These are phyloP conservation scores for Osmoderma eremita DNA, from an alignment of 2,888 invertebrate genomes.

Conservation along the genomic window DNA sequence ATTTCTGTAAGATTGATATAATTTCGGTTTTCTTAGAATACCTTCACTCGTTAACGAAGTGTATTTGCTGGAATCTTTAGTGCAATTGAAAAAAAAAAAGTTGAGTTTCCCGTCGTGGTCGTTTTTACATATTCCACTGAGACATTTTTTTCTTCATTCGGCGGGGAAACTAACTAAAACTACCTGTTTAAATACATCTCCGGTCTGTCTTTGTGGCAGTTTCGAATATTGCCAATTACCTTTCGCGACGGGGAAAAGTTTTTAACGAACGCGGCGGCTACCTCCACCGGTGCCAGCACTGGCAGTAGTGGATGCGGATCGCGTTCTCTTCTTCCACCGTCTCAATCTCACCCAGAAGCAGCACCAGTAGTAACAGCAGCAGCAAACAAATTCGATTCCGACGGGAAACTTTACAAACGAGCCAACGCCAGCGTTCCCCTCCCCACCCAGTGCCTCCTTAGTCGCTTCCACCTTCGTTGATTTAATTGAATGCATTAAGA, in stretches of 20 bases:
- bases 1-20: no score
- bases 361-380: no score
- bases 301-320: neutral
- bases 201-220: constrained; percentile 27
- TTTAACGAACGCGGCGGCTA: constrained; percentile 31
- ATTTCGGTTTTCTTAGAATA: no score
- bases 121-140: no score
- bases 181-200: constrained; percentile 35
- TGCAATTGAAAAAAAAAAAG: neutral
- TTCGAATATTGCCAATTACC: constrained; percentile 36
- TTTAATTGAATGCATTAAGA: constrained; percentile 37
- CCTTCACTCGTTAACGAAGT: no score
- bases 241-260: constrained; percentile 30
- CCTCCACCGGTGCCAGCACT: constrained; percentile 1
- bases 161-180: constrained; percentile 30
- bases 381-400: constrained; percentile 35
- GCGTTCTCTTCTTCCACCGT: neutral
- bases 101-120: neutral
- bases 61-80: no score
- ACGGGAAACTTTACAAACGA: constrained; percentile 29
- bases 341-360: constrained; percentile 15
- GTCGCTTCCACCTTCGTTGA: neutral
- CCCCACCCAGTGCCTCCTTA: neutral
- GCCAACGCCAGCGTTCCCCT: neutral
- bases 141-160: neutral